phyloP scores from a whole-genome alignment of 2,113 vertebrate species.

The Lophochroa leadbeateri region DNA sequence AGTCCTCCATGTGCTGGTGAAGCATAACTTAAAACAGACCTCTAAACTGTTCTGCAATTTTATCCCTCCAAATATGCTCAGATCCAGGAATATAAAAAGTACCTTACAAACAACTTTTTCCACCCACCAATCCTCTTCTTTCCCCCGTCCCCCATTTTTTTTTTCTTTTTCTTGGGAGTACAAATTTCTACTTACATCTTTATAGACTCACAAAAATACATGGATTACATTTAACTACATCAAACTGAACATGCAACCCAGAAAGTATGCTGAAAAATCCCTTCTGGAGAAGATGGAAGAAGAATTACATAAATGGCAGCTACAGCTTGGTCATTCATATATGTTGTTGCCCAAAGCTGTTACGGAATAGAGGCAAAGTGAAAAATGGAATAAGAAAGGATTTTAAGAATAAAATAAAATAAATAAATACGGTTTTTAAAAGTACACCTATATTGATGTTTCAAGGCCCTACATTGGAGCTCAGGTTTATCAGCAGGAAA shows the following conservation, averaged over 20 bases:
- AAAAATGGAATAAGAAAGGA: not conserved
- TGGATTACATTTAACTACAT: not conserved
- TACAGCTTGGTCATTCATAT: not conserved
- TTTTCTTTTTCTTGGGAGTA: not conserved
- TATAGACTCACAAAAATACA: not conserved
- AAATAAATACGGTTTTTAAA: not conserved
- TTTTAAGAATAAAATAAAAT: not conserved
- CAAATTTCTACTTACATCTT: not conserved
- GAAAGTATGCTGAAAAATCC: slow-evolving; percentile 34
- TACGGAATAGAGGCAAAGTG: not conserved
- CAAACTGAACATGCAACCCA: not conserved
- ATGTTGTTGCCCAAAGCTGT: not conserved
- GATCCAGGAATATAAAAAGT: not conserved
- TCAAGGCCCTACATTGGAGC: slow-evolving; percentile 11
- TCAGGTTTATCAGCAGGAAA: slow-evolving; percentile 34
- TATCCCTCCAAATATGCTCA: not conserved
- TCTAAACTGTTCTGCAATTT: not conserved
- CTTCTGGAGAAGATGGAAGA: slow-evolving; percentile 39
- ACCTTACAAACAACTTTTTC: not conserved
- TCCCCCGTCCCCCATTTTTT: fast-evolving
- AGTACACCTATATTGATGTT: not conserved
- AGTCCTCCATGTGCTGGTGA: not conserved
- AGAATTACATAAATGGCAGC: slow-evolving; percentile 39
- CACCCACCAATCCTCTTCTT: not conserved
- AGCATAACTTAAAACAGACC: not conserved